These are phyloP conservation scores for Pimephales promelas DNA, from an alignment of 2,113 vertebrate species.

Conservation along the genomic window DNA sequence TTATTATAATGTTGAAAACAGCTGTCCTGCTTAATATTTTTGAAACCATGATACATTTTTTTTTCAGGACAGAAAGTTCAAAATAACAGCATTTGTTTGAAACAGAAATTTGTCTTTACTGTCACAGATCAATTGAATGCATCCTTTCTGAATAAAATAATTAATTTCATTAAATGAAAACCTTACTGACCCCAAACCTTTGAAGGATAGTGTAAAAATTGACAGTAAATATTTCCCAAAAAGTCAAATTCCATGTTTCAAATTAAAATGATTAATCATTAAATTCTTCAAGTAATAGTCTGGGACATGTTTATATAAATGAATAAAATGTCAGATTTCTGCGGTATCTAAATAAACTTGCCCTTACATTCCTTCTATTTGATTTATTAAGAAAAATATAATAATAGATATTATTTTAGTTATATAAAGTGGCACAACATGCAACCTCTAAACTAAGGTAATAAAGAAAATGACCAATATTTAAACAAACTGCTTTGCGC, in stretches of 20 bases:
- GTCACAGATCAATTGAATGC: background rate
- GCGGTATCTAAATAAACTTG: slow-evolving; percentile 14
- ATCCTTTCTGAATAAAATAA: background rate
- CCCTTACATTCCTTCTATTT: background rate
- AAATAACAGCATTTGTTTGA: background rate
- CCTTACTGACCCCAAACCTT: background rate
- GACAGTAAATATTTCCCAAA: no score
- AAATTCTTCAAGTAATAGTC: slow-evolving; percentile 1
- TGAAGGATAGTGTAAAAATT: background rate
- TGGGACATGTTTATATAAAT: slow-evolving; percentile 5
- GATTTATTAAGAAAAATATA: slow-evolving; percentile 28
- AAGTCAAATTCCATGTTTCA: background rate
- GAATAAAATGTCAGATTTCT: background rate
- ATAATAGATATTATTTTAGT: slow-evolving; percentile 27
- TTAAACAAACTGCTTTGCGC: background rate
- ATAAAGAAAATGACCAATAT: slow-evolving; percentile 23
- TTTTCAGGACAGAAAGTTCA: background rate
- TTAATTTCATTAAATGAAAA: background rate
- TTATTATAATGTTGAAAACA: background rate
- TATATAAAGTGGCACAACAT: slow-evolving; percentile 35
- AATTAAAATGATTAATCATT: background rate
- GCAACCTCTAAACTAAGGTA: slow-evolving; percentile 30
- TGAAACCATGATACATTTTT: background rate
- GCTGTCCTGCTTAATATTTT: background rate
- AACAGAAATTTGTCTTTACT: background rate